Base-by-base conservation (phyloP, 2,888 invertebrate genomes). In the Rhamnusium bicolor region DNA sequence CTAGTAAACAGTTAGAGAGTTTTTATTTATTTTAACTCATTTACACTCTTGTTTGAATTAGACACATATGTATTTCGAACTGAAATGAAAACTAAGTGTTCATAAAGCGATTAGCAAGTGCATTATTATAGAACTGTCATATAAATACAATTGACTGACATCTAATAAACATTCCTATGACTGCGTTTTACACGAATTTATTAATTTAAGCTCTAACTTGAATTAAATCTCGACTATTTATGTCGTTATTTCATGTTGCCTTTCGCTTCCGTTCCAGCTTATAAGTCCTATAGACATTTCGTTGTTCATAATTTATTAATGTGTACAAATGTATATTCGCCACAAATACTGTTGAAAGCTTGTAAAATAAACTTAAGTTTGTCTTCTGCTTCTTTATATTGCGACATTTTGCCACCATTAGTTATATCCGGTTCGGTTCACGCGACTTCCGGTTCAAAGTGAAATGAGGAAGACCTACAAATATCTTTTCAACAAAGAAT, bases 351-450 rank as follows among this genome's bases (percentile, higher is more conserved):
- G 16, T 8, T 14, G 58, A 79, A 81, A 81, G 81, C 82, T 80
- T 79, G 82, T 81, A 79, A 82, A 84, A 83, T 81, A 81, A 80
- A 83, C 81, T 32, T 81, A 79, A 81, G 77, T 81, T 81, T 80
- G 79, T 79, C 81, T 80, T 80, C 75, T 82, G 78, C 78, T 82
- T 80, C 82, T 83, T 80, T 83, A 79, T 79, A 80, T 81, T 78
- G 81, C 81, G 83, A 83, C 84, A 79, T 84, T 85, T 84, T 83
- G 80, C 81, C 83, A 83, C 83, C 83, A 84, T 84, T 83, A 83
- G 82, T 84, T 84, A 84, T 84, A 83, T 84, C 84, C 84, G 84
- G 84, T 83, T 81, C 78, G 81, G 78, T 83, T 81, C 83, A 80
- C 83, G 80, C 79, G 81, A 80, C 81, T 82, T 83, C 84, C 82